Evolutionary conservation across 2,113 vertebrate genomes (phyloP).

Genomic region (Oreochromis aureus): DNA sequence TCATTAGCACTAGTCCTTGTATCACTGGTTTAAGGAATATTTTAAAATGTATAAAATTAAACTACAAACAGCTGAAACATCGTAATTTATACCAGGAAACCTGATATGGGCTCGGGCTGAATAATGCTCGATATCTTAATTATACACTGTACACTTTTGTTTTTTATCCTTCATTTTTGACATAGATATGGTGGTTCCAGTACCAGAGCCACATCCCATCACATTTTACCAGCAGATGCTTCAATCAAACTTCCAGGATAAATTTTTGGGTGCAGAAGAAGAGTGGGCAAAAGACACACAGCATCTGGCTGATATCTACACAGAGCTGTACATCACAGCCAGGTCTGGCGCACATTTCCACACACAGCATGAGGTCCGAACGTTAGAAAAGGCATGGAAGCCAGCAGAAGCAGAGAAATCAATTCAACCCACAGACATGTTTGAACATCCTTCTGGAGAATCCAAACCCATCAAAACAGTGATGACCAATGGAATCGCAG

Average conservation of each 20-base stretch:
- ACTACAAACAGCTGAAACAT: neutral
- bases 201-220: neutral
- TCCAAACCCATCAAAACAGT: conserved; percentile 17
- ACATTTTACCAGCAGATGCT: neutral
- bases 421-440: neutral
- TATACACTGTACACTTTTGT: neutral
- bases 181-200: neutral
- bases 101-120: neutral
- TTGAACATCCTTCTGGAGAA: neutral
- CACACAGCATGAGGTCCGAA: neutral
- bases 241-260: conserved; percentile 4
- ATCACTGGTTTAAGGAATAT: neutral
- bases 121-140: neutral
- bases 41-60: neutral
- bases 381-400: neutral
- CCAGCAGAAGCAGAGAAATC: neutral
- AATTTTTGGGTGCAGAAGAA: neutral
- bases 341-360: neutral
- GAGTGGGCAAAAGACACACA: neutral
- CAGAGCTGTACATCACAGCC: neutral
- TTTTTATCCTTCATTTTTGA: neutral
- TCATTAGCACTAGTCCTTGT: neutral
- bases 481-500: conserved; percentile 24
- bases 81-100: neutral
- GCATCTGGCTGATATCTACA: neutral